Conservation (phyloP, 2,888 invertebrate species). For the Sepiola atlantica region DNA sequence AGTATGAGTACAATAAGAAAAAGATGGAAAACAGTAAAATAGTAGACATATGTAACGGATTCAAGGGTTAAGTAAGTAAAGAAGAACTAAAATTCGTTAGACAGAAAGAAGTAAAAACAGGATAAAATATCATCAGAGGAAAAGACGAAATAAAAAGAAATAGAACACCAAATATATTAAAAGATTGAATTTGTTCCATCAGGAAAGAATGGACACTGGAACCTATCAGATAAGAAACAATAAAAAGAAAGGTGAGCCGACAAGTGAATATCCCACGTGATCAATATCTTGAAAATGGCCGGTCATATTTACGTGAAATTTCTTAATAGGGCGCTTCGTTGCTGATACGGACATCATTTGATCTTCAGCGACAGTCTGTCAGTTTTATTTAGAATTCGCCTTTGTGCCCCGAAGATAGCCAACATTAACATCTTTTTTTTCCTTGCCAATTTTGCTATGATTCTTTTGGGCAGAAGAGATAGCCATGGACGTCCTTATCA, state of each 20-base stretch:
- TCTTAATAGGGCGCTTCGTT: not conserved
- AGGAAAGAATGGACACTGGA: not conserved
- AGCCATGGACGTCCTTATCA: not conserved
- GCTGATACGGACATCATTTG: not conserved
- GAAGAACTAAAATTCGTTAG: not conserved
- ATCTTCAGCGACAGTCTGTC: not conserved
- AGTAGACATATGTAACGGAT: no score
- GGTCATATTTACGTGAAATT: not conserved
- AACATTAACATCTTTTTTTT: not conserved
- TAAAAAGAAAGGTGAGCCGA: not conserved
- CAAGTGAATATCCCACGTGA: not conserved
- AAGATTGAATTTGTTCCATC: not conserved
- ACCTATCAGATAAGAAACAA: not conserved
- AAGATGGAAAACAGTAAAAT: no score
- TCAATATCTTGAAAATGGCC: not conserved
- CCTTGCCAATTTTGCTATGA: not conserved
- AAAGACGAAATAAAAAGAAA: not conserved
- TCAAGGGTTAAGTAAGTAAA: not conserved
- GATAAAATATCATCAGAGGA: not conserved
- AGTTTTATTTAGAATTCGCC: not conserved
- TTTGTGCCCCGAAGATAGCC: not conserved
- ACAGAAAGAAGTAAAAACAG: not conserved
- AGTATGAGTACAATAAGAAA: no score
- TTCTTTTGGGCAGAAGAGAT: not conserved
- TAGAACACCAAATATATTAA: not conserved